A percentile compares a stretch with the other conserved stretches of the same genome.
Evolutionary conservation across 2,888 invertebrate species (phyloP).

Genomic region (Tenthredo amoena): DNA sequence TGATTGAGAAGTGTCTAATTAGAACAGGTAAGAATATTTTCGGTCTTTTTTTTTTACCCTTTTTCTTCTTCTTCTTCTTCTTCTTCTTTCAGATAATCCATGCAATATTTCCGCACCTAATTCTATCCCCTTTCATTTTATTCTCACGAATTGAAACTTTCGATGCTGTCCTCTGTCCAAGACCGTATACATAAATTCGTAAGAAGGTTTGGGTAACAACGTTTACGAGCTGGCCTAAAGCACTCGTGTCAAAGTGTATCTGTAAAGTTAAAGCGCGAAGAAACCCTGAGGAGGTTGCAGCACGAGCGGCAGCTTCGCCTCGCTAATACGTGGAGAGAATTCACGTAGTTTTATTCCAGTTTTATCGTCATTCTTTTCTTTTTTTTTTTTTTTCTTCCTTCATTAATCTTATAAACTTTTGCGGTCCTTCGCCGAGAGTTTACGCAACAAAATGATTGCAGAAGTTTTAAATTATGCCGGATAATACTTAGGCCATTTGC

Average conservation of each 20-base stretch:
- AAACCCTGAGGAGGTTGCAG: background rate
- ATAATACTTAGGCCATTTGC: background rate
- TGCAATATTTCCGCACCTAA: background rate
- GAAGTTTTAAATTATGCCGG: conserved; percentile 9
- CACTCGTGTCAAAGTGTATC: background rate
- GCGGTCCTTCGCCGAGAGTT: background rate
- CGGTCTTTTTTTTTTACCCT: background rate
- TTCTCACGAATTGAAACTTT: background rate
- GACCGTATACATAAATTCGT: background rate
- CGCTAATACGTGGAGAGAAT: background rate
- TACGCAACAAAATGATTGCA: background rate
- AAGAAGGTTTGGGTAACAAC: background rate
- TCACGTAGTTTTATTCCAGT: background rate
- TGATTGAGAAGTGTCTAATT: conserved; percentile 35
- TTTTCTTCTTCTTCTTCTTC: background rate
- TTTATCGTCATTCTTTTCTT: background rate
- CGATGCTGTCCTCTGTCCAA: background rate
- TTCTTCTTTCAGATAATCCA: background rate
- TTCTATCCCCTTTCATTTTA: background rate
- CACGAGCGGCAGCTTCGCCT: background rate
- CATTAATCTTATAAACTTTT: conserved; percentile 18
- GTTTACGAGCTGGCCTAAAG: background rate
- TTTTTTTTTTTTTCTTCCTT: background rate
- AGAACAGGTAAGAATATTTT: conserved; percentile 7
- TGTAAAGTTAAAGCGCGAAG: background rate